Conservation (phyloP, 2,888 invertebrate genomes). For the Synergus laeviventris region DNA sequence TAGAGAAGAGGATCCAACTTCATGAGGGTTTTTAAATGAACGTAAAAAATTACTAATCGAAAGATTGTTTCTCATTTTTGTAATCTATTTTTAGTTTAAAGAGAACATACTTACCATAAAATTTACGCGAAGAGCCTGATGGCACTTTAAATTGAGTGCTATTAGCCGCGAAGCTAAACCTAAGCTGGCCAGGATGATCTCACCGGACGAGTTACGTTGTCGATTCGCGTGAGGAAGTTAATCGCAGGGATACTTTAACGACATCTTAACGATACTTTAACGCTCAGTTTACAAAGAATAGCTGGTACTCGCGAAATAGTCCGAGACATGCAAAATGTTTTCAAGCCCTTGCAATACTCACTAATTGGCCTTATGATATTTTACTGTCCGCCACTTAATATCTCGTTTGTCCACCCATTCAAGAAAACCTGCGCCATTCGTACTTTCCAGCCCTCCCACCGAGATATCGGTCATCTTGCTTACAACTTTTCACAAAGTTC, state of each 20-base stretch:
- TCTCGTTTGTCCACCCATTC: conserved; percentile 56
- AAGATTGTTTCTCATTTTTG: conserved; percentile 4
- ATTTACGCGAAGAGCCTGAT: not conserved
- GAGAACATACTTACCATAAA: conserved; percentile 15
- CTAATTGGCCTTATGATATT: conserved; percentile 60
- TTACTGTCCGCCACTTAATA: conserved; percentile 61
- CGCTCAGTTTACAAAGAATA: conserved; percentile 55
- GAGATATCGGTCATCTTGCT: conserved; percentile 11
- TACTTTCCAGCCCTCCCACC: conserved; percentile 17
- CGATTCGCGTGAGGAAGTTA: conserved; percentile 59
- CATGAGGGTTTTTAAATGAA: not conserved
- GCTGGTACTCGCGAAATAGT: conserved; percentile 18
- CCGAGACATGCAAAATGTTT: conserved; percentile 39
- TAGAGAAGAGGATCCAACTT: not conserved
- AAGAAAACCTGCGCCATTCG: conserved; percentile 29
- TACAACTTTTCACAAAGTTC: conserved; percentile 2
- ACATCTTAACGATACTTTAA: conserved; percentile 63
- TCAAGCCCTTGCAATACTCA: conserved; percentile 45
- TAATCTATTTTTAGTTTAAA: conserved; percentile 18
- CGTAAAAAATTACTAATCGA: not conserved
- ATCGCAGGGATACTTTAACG: conserved; percentile 62
- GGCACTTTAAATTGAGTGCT: conserved; percentile 16
- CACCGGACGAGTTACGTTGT: conserved; percentile 36
- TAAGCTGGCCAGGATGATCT: conserved; percentile 37
- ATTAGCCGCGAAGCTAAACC: conserved; percentile 40